Conservation (phyloP, 2,797 vertebrate species). For the Fringilla coelebs region DNA sequence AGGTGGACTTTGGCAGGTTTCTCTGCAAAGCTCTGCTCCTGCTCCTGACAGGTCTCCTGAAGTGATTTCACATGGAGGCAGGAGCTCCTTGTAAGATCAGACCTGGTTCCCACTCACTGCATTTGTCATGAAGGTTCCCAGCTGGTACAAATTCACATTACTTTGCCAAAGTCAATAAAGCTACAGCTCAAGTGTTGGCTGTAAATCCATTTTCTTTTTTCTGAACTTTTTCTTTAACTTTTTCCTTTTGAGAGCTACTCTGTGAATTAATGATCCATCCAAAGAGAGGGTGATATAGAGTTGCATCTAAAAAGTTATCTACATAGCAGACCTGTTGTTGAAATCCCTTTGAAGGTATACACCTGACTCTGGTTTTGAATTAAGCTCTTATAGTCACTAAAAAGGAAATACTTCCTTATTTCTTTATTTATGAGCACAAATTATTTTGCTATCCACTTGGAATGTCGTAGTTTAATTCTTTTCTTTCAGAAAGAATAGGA, state of each 20-base stretch:
- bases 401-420: not conserved
- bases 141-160: not conserved
- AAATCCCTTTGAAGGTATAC: not conserved
- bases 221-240: not conserved
- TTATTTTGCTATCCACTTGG: not conserved
- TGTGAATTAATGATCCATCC: not conserved
- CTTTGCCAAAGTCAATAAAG: not conserved
- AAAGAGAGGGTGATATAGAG: fast-evolving
- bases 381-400: not conserved
- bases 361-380: not conserved
- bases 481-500: not conserved
- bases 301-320: not conserved
- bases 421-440: not conserved
- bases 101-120: not conserved
- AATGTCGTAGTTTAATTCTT: not conserved
- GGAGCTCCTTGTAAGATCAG: not conserved
- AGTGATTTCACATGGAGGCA: not conserved
- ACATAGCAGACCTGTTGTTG: not conserved
- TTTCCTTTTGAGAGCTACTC: not conserved
- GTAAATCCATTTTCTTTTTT: not conserved
- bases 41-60: not conserved
- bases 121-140: not conserved
- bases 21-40: not conserved
- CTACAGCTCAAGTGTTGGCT: not conserved
- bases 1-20: not conserved